These are phyloP conservation scores for Hylaeus volcanicus DNA, from an alignment of 1,140 invertebrate species.

Conservation along the genomic window DNA sequence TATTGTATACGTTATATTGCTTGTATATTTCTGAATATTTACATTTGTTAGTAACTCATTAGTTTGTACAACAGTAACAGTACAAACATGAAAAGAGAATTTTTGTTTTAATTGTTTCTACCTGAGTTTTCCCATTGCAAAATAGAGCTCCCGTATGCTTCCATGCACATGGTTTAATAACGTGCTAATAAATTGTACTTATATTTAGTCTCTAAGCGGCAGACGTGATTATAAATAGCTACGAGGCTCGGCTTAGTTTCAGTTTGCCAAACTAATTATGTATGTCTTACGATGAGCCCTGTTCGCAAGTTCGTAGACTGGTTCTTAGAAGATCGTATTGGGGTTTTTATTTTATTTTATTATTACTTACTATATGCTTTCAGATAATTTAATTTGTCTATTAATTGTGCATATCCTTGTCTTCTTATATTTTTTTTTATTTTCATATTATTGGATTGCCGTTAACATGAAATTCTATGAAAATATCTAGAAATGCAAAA, in stretches of 20 bases:
- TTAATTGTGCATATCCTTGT: too few relatives aligned
- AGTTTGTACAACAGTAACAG: not conserved
- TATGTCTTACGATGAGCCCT: constrained; percentile 3
- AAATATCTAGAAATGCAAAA: too few relatives aligned
- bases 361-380: not conserved
- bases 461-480: too few relatives aligned
- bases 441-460: too few relatives aligned
- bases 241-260: constrained; percentile 22
- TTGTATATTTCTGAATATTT: too few relatives aligned
- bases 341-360: not conserved
- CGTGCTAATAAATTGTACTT: constrained; percentile 58
- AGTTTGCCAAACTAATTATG: constrained; percentile 51
- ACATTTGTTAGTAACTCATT: not conserved
- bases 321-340: not conserved
- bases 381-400: too few relatives aligned
- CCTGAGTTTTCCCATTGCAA: constrained; percentile 8
- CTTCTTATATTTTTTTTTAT: too few relatives aligned
- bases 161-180: constrained; percentile 35
- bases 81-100: not conserved
- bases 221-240: constrained; percentile 42
- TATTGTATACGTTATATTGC: too few relatives aligned
- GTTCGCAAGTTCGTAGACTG: not conserved
- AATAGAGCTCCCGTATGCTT: not conserved
- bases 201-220: constrained; percentile 48
- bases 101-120: not conserved